Conservation (phyloP, 2,113 vertebrate genomes). For the Emydura subglobosa region DNA sequence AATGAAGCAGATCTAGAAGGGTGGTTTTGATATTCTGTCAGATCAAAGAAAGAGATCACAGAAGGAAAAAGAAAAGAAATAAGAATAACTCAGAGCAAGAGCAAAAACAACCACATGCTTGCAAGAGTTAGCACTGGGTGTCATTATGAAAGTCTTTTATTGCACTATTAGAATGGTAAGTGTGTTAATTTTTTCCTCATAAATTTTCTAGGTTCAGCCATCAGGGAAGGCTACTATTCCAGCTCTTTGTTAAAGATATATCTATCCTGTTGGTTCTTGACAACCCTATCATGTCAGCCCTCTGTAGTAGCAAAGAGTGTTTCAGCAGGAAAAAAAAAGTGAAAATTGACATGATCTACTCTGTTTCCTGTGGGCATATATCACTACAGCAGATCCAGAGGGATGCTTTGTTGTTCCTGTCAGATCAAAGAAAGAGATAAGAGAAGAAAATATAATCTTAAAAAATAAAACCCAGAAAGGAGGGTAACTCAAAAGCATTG, state of each 20-base stretch:
- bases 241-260: conserved; percentile 74
- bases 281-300: conserved; percentile 76
- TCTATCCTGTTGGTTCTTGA: conserved; percentile 76
- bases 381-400: conserved; percentile 65
- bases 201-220: conserved; percentile 59
- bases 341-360: conserved; percentile 73
- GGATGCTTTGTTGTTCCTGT: conserved; percentile 74
- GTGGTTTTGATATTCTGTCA: conserved; percentile 58
- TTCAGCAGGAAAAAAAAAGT: conserved; percentile 71
- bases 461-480: conserved; percentile 64
- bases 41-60: conserved; percentile 47
- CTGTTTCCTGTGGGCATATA: conserved; percentile 76
- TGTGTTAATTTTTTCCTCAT: conserved; percentile 61
- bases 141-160: conserved; percentile 20
- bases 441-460: conserved; percentile 64
- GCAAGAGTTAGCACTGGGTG: not conserved
- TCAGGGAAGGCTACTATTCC: conserved; percentile 51
- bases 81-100: not conserved
- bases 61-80: not conserved
- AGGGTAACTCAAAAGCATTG: conserved; percentile 45
- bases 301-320: conserved; percentile 73
- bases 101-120: not conserved
- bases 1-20: conserved; percentile 27
- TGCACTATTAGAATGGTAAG: conserved; percentile 5
- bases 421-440: conserved; percentile 78